Percentiles rank a stretch among this genome's conserved stretches.
phyloP scores from a whole-genome alignment of 2,888 invertebrate species.

The Rotaria socialis region DNA sequence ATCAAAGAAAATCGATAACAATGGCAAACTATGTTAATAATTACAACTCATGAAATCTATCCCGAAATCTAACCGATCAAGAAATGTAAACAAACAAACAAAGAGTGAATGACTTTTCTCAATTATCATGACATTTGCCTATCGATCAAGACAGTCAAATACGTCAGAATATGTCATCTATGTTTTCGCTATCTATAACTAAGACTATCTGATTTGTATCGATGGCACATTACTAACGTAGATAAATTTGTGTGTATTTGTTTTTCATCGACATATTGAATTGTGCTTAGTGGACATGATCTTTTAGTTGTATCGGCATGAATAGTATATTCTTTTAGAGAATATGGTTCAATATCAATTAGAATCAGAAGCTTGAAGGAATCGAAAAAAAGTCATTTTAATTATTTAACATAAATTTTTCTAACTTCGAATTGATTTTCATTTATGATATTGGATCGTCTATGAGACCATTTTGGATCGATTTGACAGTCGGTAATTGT shows the following conservation, averaged over 20 bases:
- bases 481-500: not conserved
- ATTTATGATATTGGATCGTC: not conserved
- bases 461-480: not conserved
- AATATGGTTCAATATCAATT: conserved; percentile 4
- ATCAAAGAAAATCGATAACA: no score
- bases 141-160: no score
- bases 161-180: no score
- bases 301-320: not conserved
- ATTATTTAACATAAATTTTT: not conserved
- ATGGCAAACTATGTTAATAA: no score
- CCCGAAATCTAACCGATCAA: no score
- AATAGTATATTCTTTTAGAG: not conserved
- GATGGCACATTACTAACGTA: not conserved
- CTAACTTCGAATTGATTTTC: not conserved
- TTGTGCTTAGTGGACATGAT: not conserved
- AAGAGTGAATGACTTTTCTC: no score
- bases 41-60: no score
- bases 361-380: not conserved
- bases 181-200: no score
- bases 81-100: no score
- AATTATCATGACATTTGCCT: no score
- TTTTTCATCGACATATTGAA: not conserved
- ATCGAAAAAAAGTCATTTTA: not conserved
- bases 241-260: not conserved
- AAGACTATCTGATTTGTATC: no score